phyloP scores from a whole-genome alignment of 1,140 invertebrate species.

The Spodoptera frugiperda region DNA sequence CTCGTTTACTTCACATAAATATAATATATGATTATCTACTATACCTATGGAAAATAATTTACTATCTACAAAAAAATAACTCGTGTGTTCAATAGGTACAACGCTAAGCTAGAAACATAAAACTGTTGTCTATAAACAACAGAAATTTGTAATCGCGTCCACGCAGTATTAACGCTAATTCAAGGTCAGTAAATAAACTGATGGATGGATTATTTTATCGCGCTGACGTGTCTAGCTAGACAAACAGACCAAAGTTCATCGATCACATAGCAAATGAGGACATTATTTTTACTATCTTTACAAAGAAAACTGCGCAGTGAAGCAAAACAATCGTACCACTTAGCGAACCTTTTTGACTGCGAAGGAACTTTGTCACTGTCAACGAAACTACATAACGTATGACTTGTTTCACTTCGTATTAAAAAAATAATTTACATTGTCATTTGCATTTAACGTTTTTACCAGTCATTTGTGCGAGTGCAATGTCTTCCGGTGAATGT shows the following conservation, averaged over 20 bases:
- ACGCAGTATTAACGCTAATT: conserved; percentile 26
- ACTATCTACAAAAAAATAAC: no score
- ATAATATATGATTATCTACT: not conserved
- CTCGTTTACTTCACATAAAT: not conserved
- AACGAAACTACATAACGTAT: conserved; percentile 5
- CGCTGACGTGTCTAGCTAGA: conserved; percentile 31
- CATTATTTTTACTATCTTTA: conserved; percentile 3
- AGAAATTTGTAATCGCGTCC: conserved; percentile 22
- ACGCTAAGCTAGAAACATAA: conserved; percentile 1
- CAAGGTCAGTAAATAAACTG: conserved; percentile 33
- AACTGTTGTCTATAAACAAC: not conserved
- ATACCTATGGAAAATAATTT: not conserved
- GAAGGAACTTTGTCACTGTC: conserved; percentile 20
- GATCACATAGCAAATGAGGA: conserved; percentile 1
- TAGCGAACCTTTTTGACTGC: not conserved
- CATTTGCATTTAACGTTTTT: conserved; percentile 53
- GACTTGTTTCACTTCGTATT: conserved; percentile 27
- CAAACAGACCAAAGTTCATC: conserved; percentile 19
- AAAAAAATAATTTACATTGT: conserved; percentile 46
- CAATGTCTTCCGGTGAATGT: conserved; percentile 57
- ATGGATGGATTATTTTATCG: conserved; percentile 41
- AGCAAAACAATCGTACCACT: not conserved
- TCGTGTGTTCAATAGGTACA: not conserved
- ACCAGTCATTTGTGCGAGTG: conserved; percentile 35
- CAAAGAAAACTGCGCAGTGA: not conserved